Percentiles rank a stretch among this genome's conserved stretches.
Conservation (phyloP, 2,888 invertebrate genomes). For the Malthinus flaveolus region DNA sequence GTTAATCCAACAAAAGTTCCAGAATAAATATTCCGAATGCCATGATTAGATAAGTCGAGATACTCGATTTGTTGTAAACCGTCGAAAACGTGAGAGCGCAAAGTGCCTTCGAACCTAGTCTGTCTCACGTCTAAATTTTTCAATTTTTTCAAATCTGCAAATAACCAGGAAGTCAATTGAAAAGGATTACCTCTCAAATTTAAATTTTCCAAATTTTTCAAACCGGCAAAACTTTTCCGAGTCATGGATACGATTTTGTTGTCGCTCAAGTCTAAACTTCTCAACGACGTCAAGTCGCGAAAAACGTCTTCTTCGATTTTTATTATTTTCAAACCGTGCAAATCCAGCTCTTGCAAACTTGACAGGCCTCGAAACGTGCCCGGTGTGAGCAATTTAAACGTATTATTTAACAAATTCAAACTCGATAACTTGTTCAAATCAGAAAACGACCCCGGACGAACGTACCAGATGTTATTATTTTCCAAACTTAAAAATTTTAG, state of each 20-base stretch:
- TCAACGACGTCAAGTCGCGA: background rate
- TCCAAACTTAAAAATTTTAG: constrained; percentile 13
- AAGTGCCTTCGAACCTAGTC: background rate
- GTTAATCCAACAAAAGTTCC: constrained; percentile 9
- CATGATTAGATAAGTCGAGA: background rate
- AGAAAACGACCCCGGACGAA: constrained; percentile 4
- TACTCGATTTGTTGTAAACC: background rate
- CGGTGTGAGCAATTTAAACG: constrained; percentile 1
- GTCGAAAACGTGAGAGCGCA: background rate
- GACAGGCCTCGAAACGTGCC: constrained; percentile 7
- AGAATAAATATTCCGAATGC: background rate
- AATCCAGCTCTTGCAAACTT: background rate
- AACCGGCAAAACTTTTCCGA: background rate
- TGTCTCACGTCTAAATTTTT: background rate
- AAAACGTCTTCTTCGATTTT: constrained; percentile 9
- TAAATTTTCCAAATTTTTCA: background rate
- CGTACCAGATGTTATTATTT: constrained; percentile 7
- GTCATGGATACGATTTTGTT: constrained; percentile 11
- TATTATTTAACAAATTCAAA: constrained; percentile 12
- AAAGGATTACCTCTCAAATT: constrained; percentile 5
- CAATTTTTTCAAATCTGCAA: constrained; percentile 8
- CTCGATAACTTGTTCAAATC: background rate
- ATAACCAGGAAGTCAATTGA: background rate
- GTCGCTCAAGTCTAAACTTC: background rate
- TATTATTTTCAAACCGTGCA: background rate